Evolutionary conservation across 1,140 invertebrate genomes (phyloP), one percentile per base, ranked within the genome.

Genomic region (Wasmannia auropunctata): DNA sequence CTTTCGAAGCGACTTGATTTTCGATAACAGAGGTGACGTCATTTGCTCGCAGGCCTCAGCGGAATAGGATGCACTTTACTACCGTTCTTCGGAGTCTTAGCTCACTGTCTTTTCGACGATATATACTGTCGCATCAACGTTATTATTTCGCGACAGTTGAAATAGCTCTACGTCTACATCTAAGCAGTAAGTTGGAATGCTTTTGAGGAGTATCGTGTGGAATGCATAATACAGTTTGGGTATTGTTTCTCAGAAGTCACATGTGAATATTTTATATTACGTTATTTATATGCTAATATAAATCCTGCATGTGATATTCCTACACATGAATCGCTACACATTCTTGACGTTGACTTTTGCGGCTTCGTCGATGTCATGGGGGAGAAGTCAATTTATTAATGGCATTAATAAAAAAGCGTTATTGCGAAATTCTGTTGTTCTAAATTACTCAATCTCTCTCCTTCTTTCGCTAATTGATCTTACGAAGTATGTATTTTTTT

Each of bases 1-100:
- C 75, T 77, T 77, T 77, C 37, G 43, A 67, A 79, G 14, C 76
- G 76, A 79, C 76, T 79, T 79, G 60, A 79, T 79, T 79, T 67
- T 79, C 76, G 76, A 79, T 79, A 79, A 79, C 58, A 79, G 60
- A 51, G 14, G 43, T 79, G 76, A 79, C 60, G 60, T 79, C 60
- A 79, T 67, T 79, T 65, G 75, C 75, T 77, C 60, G n/a, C 60
- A 79, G 14, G 60, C 43, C 60, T 67, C 58, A 49, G 8, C 28
- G n/a, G 43, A 1, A 63, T 77, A 77, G 58, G 11, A 77, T 77
- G 56, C 58, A 63, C 14, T 62, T 77, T 76, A 63, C 43, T 34
- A 22, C 60, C n/a, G 14, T 79, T 79, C 28, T 65, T 79, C 16
- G 25, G 11, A 22, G 25, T n/a, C 40, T 67, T 79, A 67, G 31